Conservation (phyloP, 1,140 invertebrate genomes). For the Tribolium madens region DNA sequence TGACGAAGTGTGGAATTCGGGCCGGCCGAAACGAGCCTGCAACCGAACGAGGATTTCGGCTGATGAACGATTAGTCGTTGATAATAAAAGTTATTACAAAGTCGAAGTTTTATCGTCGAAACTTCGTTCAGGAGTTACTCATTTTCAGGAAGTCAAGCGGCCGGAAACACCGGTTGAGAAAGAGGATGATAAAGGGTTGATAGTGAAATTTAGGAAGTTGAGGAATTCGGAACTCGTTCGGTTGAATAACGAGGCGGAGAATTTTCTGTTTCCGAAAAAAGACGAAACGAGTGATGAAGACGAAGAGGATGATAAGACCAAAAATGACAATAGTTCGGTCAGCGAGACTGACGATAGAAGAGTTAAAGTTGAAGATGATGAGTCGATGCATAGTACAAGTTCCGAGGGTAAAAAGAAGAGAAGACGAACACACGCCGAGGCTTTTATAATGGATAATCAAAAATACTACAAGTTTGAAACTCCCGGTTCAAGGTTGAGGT, state of each 20-base stretch:
- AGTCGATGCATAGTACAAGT: slow-evolving; percentile 59
- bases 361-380: slow-evolving; percentile 59
- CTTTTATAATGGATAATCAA: slow-evolving; percentile 71
- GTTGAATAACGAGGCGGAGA: slow-evolving; percentile 84
- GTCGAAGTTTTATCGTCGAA: slow-evolving; percentile 80
- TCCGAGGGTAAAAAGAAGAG: slow-evolving; percentile 62
- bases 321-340: slow-evolving; percentile 65
- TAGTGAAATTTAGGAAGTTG: slow-evolving; percentile 80
- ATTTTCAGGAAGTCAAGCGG: slow-evolving; percentile 51
- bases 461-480: slow-evolving; percentile 76
- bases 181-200: slow-evolving; percentile 67
- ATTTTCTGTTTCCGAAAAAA: slow-evolving; percentile 83
- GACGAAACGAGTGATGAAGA: slow-evolving; percentile 70
- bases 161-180: slow-evolving; percentile 52
- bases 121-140: slow-evolving; percentile 71
- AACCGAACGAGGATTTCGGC: slow-evolving; percentile 68
- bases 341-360: slow-evolving; percentile 47
- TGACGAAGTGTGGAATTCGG: slow-evolving; percentile 61
- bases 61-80: slow-evolving; percentile 71
- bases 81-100: slow-evolving; percentile 78
- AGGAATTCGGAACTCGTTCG: slow-evolving; percentile 79
- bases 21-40: slow-evolving; percentile 63
- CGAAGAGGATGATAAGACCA: slow-evolving; percentile 66
- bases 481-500: slow-evolving; percentile 67
- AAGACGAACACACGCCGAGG: slow-evolving; percentile 71